Conservation (phyloP, 2,888 invertebrate genomes). For the Cybosia mesomella region DNA sequence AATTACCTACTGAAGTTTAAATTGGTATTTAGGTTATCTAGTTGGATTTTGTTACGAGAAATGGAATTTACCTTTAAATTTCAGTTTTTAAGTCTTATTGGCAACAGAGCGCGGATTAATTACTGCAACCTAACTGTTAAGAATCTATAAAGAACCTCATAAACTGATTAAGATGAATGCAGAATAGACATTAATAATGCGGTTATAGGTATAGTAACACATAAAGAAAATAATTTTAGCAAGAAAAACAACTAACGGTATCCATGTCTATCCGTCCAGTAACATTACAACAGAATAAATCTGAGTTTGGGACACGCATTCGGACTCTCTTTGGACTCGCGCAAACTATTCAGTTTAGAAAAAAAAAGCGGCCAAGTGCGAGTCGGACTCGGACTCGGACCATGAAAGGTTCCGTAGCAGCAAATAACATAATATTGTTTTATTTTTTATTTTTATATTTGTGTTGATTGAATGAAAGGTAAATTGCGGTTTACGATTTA, state of each 20-base stretch:
- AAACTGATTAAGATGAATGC: conserved; percentile 28
- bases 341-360: too few relatives aligned
- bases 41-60: conserved; percentile 5
- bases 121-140: conserved; percentile 8
- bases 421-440: too few relatives aligned
- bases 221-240: not conserved
- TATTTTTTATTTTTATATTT: too few relatives aligned
- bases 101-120: conserved; percentile 4
- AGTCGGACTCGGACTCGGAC: too few relatives aligned
- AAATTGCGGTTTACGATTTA: too few relatives aligned
- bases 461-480: too few relatives aligned
- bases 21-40: conserved; percentile 4
- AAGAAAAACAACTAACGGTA: not conserved
- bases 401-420: too few relatives aligned
- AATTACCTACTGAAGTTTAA: not conserved
- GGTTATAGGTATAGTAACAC: conserved; percentile 19
- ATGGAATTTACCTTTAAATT: not conserved
- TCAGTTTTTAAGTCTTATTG: conserved; percentile 2
- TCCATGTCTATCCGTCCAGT: not conserved
- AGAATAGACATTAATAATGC: conserved; percentile 19
- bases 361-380: too few relatives aligned
- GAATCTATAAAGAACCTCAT: conserved; percentile 10
- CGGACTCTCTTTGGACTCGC: too few relatives aligned
- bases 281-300: not conserved
- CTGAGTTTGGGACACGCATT: too few relatives aligned